phyloP scores from a whole-genome alignment of 1,140 invertebrate genomes.

The Penaeus vannamei region DNA sequence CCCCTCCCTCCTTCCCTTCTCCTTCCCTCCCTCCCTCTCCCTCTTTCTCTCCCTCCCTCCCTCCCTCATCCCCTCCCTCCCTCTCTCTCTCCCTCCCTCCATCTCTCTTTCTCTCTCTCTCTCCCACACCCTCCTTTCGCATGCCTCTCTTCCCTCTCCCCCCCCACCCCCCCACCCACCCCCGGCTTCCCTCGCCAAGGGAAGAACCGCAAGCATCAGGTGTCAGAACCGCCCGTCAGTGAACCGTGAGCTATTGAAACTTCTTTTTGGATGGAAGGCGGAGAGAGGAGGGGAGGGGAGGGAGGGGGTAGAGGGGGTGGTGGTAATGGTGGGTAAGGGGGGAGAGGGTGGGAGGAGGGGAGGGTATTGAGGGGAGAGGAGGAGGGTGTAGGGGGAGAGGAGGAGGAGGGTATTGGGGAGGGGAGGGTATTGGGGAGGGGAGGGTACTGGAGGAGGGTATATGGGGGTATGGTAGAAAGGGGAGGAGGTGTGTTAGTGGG shows the following conservation, averaged over 20 bases:
- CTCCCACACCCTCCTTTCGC: background rate
- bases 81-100: background rate
- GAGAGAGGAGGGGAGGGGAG: background rate
- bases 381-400: background rate
- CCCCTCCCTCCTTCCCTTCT: background rate
- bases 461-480: background rate
- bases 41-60: background rate
- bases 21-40: background rate
- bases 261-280: background rate
- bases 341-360: background rate
- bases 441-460: background rate
- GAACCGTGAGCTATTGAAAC: too few relatives aligned
- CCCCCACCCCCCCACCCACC: background rate
- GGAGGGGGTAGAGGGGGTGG: background rate
- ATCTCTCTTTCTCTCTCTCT: conserved; percentile 6
- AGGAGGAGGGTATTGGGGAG: background rate
- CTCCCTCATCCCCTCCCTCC: background rate
- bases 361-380: background rate
- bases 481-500: background rate
- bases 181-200: background rate
- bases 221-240: too few relatives aligned
- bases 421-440: background rate
- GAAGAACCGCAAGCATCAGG: too few relatives aligned
- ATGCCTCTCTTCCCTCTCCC: background rate
- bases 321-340: background rate